Conservation (phyloP, 1,140 invertebrate species). For the Penaeus vannamei region DNA sequence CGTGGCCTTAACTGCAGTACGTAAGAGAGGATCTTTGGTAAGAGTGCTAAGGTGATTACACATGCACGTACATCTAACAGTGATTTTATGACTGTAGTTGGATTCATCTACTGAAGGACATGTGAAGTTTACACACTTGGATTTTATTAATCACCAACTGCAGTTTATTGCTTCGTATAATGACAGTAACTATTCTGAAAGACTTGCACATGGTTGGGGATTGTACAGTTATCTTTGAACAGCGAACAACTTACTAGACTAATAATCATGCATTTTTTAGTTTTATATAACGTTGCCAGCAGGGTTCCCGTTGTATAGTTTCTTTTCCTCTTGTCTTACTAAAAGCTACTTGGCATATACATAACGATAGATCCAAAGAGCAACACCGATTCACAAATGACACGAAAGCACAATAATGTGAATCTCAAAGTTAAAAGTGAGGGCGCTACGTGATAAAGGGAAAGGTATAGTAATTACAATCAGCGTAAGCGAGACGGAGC, state of each 20-base stretch:
- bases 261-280: background rate
- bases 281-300: slow-evolving; percentile 4
- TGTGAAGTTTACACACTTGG: too few relatives aligned
- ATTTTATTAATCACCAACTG: too few relatives aligned
- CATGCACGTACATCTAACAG: too few relatives aligned
- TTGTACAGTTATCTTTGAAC: background rate
- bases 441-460: background rate
- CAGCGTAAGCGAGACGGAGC: background rate
- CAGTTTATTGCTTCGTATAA: too few relatives aligned
- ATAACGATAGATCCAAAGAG: slow-evolving; percentile 2
- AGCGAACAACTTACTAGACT: background rate
- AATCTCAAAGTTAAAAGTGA: background rate
- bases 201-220: too few relatives aligned
- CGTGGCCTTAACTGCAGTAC: too few relatives aligned
- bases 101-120: too few relatives aligned
- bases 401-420: slow-evolving; percentile 18
- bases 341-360: slow-evolving; percentile 1
- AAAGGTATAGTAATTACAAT: background rate
- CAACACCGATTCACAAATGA: slow-evolving; percentile 25
- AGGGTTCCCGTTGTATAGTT: slow-evolving; percentile 6
- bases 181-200: too few relatives aligned
- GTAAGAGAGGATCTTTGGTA: too few relatives aligned
- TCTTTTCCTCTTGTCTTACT: background rate
- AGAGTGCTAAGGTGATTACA: too few relatives aligned
- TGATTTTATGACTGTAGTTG: too few relatives aligned